Evolutionary conservation across 2,888 invertebrate species (phyloP).

Genomic region (Subacronicta megacephala): DNA sequence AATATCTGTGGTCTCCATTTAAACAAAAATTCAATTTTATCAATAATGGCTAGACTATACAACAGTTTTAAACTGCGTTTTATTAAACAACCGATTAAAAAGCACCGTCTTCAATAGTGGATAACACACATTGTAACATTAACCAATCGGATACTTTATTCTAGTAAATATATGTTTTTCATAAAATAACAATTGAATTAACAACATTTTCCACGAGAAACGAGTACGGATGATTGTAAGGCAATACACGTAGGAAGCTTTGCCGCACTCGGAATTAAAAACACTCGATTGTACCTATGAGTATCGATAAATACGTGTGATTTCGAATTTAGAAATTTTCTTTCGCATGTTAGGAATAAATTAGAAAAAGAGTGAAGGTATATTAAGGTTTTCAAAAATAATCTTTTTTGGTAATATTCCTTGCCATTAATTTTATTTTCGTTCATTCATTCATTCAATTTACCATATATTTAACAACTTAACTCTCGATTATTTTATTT

Average conservation of each 20-base stretch:
- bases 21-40: too few relatives aligned
- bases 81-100: background rate
- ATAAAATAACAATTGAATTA: constrained; percentile 34
- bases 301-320: constrained; percentile 39
- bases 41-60: too few relatives aligned
- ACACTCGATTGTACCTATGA: constrained; percentile 37
- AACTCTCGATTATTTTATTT: too few relatives aligned
- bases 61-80: background rate
- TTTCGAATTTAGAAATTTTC: constrained; percentile 47
- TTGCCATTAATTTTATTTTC: background rate
- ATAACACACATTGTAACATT: background rate
- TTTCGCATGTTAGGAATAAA: background rate
- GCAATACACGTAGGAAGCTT: constrained; percentile 39
- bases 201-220: constrained; percentile 33
- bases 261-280: constrained; percentile 47
- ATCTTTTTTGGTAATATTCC: too few relatives aligned
- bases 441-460: too few relatives aligned
- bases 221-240: constrained; percentile 22
- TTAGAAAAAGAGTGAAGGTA: too few relatives aligned
- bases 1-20: too few relatives aligned
- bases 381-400: too few relatives aligned
- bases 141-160: constrained; percentile 10
- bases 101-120: background rate
- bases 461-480: too few relatives aligned
- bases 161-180: constrained; percentile 13